Evolutionary conservation across 37 sponge, comb jelly and placozoan species (phyloP), one percentile per base, ranked within the genome.

Genomic region (Eunapius fragilis): DNA sequence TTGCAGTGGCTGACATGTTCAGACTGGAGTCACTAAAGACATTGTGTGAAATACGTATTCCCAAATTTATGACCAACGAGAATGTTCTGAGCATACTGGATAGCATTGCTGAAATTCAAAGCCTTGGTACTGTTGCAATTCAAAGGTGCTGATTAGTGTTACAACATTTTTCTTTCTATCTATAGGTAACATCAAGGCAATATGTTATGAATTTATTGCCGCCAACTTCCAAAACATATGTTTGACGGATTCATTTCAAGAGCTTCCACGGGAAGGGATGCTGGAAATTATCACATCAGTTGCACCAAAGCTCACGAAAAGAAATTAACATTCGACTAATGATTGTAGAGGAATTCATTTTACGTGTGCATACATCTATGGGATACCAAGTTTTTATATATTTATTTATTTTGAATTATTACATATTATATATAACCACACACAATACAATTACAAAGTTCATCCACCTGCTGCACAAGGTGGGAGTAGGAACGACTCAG

Each of bases 1-100:
- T 77, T 68, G 12, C 69, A 81, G 82, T 81, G 82, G 82, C 82
- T 10, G 70, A 81, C 32, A 81, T 69, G 82, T 69, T 67, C 68
- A 69, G 82, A 6, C 37, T 69, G 33, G 82, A 81, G 31, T 68
- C 58, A 30, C 70, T 81, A 2, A 81, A 69, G 70, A 30, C 30
- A 13, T 6, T 69, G 5, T 81, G 82, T 30, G 69, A 68, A 70
- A 25, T 35, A 31, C 70, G 31, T 24, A 81, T 81, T 4, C 82
- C 82, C 25, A 68, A 17, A 7, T 35, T 68, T 19, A 36, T 81
- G 32, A 32, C 82, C 31, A 67, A 68, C 2, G 32, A 69, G 0
- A 81, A 58, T 68, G 82, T 68, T 22, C 31, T 81, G 0, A 70
- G 28, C 23, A 30, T 75, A 9, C 25, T 75, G 35, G 25, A 27